Evolutionary conservation across 1,140 invertebrate genomes (phyloP).

Genomic region (Bombus waltoni): DNA sequence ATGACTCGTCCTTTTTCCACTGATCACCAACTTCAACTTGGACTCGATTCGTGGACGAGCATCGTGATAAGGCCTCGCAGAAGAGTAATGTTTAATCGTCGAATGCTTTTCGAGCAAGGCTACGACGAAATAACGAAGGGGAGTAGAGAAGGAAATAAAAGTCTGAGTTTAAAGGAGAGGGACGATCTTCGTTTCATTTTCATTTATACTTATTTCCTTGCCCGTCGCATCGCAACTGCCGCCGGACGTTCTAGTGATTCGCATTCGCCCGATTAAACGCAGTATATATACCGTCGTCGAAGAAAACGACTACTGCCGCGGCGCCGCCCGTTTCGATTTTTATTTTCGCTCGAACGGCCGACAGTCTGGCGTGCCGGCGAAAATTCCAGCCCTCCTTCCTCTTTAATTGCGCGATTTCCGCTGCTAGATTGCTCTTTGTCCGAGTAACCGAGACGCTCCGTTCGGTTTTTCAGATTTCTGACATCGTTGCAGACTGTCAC

Average conservation of each 20-base stretch:
- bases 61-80: background rate
- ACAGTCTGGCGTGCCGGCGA: background rate
- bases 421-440: conserved; percentile 38
- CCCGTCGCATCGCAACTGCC: background rate
- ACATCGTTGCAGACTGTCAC: too few relatives aligned
- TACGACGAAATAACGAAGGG: background rate
- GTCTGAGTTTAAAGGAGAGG: background rate
- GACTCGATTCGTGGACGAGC: background rate
- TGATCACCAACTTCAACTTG: too few relatives aligned
- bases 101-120: background rate
- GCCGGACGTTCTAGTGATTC: conserved; percentile 11
- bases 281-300: background rate
- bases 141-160: conserved; percentile 32
- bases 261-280: conserved; percentile 31
- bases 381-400: background rate
- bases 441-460: background rate
- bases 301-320: background rate
- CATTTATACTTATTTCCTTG: conserved; percentile 37
- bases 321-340: conserved; percentile 11
- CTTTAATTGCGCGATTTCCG: conserved; percentile 40
- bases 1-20: too few relatives aligned
- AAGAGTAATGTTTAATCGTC: conserved; percentile 8
- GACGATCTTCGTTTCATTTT: conserved; percentile 32
- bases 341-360: conserved; percentile 30
- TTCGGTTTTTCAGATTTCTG: background rate